Evolutionary conservation across 2,888 invertebrate species (phyloP), one percentile per base, ranked within the genome.

Genomic region (Diloba caeruleocephala): DNA sequence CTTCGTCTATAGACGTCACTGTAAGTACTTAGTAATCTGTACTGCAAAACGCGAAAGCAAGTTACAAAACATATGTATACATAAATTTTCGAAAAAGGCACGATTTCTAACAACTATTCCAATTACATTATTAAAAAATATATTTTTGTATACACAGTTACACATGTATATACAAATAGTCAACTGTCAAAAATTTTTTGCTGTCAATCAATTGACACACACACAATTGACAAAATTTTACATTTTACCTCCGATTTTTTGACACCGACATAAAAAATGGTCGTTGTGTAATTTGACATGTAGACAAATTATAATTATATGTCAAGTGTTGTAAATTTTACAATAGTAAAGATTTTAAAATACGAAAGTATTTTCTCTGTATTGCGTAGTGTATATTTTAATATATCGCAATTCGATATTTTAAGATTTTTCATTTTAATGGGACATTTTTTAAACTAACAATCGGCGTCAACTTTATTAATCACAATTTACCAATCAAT

Each of bases 71-170:
- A 62, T 49, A 58, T 50, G 41, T 60, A 58, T 58, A 54, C 33
- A 56, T 46, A 32, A 14, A 55, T 34, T 42, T 52, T 54, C 32
- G 42, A 34, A 53, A 59, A 80, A 81, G 80, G 81, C 81, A 81
- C 79, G 50, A 73, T 56, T 78, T 70, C 74, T 64, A 70, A 73
- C 70, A 72, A 63, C 68, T 62, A 38, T 14, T 41, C 36, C 38
- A 50, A 65, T 49, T 48, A 31, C 6, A 42, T 25, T 44, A 53
- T 39, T 29, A 44, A 44, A 44, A 19, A 36, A 41, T 10, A 15
- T 37, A 21, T 29, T 36, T 39, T 49, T 53, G 48, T 71, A 49
- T 57, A 61, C 57, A 55, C 38, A 38, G 31, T 45, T 48, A 49
- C 4, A 50, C 36, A 32, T 51, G 49, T 66, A 71, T 67, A 71